Conservation (phyloP, 2,888 invertebrate species). For the Ophion obscuratus region DNA sequence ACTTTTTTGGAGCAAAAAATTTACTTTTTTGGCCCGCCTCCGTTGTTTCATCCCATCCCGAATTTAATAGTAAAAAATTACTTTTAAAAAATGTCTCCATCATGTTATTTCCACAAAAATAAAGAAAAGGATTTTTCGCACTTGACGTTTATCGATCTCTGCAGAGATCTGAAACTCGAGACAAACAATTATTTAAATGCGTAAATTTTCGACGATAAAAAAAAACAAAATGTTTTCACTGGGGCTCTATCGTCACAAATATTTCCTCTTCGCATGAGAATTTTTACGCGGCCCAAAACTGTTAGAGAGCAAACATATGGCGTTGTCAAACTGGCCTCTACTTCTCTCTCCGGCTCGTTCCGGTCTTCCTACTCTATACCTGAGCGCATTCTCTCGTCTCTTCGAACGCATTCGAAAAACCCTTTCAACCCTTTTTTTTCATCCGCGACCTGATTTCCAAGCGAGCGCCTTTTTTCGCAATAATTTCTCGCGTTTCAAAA, state of each 20-base stretch:
- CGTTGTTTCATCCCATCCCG: no score
- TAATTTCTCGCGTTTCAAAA: conserved; percentile 67
- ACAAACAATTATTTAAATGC: not conserved
- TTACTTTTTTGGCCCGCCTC: no score
- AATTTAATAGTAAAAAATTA: no score
- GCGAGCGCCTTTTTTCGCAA: conserved; percentile 71
- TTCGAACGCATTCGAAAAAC: conserved; percentile 54
- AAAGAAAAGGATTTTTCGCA: no score
- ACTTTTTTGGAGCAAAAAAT: no score
- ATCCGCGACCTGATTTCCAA: conserved; percentile 68
- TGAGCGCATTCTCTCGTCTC: conserved; percentile 56
- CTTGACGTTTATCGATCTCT: no score
- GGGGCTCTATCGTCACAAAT: not conserved
- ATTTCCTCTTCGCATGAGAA: not conserved
- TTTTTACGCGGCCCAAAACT: conserved; percentile 25
- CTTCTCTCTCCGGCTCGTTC: conserved; percentile 31
- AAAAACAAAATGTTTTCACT: not conserved
- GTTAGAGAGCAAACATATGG: conserved; percentile 58
- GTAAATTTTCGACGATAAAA: not conserved
- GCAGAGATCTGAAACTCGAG: not conserved
- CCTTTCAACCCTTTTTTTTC: conserved; percentile 67
- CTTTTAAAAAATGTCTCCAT: no score
- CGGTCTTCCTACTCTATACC: conserved; percentile 63
- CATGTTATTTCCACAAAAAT: no score
- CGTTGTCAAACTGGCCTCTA: conserved; percentile 27